Evolutionary conservation across 37 sponge, comb jelly and placozoan genomes (phyloP), one percentile per base, ranked within the genome.

Genomic region (Halichondria panicea): DNA sequence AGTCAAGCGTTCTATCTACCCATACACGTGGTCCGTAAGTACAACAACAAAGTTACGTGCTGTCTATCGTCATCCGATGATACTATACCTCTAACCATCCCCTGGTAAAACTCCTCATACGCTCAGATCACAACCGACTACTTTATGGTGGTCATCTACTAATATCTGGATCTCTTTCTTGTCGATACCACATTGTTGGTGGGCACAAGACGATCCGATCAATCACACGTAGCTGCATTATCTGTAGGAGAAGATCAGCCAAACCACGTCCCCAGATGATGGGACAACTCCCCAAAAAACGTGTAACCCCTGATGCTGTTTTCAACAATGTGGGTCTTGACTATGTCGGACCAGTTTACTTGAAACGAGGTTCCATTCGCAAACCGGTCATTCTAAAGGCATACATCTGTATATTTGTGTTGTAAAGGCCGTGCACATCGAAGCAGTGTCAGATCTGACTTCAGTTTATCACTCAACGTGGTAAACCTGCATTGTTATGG

Each of bases 261-360:
- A 68, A 55, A 44, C 67, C 87, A 52, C 30, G 9, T 3, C 71
- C 52, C 4, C 77, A 39, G 31, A 3, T 72, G 37, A 71, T 82
- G 72, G 83, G 83, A 40, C 83, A 73, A 52, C 70, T 85, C 36
- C 85, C 79, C 22, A 13, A 13, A 19, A 52, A 72, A 43, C 59
- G 80, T 12, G 61, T 73, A 13, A 66, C 68, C 3, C 69, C 73
- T 42, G 68, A 67, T 27, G 7, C 37, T 4, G 69, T 44, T 12
- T 86, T 86, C 44, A 38, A 38, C 18, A 33, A 55, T 36, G 68
- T 72, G 54, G 80, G 73, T 6, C 46, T 84, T 33, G 84, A 84
- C 53, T 83, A 66, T 36, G 83, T 76, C 19, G 69, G 83, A 9
- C n/a, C n/a, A n/a, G n/a, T n/a, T n/a, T n/a, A n/a, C n/a, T n/a